Base-by-base conservation (phyloP, 2,888 invertebrate genomes). In the Octodonta nipae region DNA sequence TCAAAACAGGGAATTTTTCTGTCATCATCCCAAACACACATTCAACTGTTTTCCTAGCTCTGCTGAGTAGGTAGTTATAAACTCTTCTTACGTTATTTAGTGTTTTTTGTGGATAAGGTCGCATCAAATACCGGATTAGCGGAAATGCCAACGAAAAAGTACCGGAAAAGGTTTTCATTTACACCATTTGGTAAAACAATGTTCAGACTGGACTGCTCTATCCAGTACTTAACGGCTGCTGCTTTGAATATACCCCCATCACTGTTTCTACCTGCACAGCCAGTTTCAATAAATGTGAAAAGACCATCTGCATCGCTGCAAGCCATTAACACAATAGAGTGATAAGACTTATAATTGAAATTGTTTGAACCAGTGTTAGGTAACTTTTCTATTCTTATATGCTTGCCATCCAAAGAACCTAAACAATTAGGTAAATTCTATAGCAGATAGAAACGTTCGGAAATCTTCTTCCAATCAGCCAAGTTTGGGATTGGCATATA, bases 241-340 rank as follows among this genome's bases (percentile, higher is more conserved):
- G 20, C 20, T 20, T n/a, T 20, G n/a, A 20, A 20, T 7, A 20
- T 20, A 13, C 47, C 47, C 13, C 47, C 51, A 46, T 55, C 50
- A 43, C 45, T 53, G 33, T 52, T 51, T 40, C 50, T 33, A 12
- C 49, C 51, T 36, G 49, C 42, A 36, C 35, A 48, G 26, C 54
- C 50, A 17, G 43, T 33, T 47, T 53, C 50, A 26, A 53, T 45
- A 16, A 46, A 42, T 4, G 45, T 50, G 37, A 55, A 55, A 11
- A 43, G 13, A 8, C 49, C 49, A 41, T 52, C 47, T 13, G 51
- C 52, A 41, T 52, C 49, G 30, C 49, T 43, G 32, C 43, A 43
- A 13, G 38, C 47, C 40, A 52, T 16, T 35, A 56, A 40, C 13
- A 54, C 47, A 27, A 47, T 45, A 5, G 52, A 52, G 37, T 50